Conservation (phyloP, 1,140 invertebrate species). For the Zaprionus lachaisei region DNA sequence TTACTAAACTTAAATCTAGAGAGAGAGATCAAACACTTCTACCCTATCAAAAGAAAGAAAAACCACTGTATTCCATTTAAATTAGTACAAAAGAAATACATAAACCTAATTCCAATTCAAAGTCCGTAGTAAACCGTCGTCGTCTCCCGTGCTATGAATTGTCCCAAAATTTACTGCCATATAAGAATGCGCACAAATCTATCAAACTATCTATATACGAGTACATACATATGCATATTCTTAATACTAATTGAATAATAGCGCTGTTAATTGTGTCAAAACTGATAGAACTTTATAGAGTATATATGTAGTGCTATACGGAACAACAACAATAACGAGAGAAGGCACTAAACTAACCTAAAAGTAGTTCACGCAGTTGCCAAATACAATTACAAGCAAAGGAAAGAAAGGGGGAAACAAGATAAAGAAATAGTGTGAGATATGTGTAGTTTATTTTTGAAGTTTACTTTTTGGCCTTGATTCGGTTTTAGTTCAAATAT, state of each 20-base stretch:
- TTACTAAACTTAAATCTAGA: conserved; percentile 37
- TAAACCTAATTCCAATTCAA: conserved; percentile 31
- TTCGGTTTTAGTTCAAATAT: conserved; percentile 50
- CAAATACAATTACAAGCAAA: conserved; percentile 42
- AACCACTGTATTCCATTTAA: conserved; percentile 74
- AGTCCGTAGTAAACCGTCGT: conserved; percentile 16
- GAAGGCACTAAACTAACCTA: conserved; percentile 44
- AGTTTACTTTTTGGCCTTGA: conserved; percentile 48
- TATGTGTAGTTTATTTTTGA: conserved; percentile 16
- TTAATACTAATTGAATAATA: conserved; percentile 44
- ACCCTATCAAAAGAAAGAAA: conserved; percentile 33
- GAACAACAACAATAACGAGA: neutral
- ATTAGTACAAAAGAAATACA: conserved; percentile 77
- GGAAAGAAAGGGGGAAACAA: neutral
- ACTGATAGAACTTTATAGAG: conserved; percentile 39
- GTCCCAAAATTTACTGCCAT: conserved; percentile 44
- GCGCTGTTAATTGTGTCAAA: conserved; percentile 69
- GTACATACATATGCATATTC: conserved; percentile 21
- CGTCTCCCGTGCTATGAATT: conserved; percentile 35
- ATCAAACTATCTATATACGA: conserved; percentile 4
- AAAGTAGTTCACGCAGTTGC: conserved; percentile 65
- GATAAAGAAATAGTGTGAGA: conserved; percentile 22
- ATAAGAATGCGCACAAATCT: conserved; percentile 43
- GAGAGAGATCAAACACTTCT: conserved; percentile 28
- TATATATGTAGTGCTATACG: conserved; percentile 38